phyloP scores from a whole-genome alignment of 2,113 vertebrate species.

The Struthio camelus region DNA sequence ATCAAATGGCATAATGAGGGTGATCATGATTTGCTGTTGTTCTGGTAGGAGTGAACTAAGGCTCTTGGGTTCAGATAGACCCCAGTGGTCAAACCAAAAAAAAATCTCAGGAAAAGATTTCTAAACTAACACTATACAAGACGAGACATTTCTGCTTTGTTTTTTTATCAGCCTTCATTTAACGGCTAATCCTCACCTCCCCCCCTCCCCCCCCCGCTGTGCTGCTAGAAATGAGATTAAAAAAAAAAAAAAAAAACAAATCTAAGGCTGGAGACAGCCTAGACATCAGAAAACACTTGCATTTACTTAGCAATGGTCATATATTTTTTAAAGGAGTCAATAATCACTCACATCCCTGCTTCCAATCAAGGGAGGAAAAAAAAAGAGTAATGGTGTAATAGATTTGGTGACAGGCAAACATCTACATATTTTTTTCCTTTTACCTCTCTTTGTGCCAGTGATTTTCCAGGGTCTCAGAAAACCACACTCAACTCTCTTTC shows the following conservation, averaged over 20 bases:
- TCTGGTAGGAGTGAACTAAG: constrained; percentile 9
- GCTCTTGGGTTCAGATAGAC: neutral
- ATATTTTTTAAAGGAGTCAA: constrained; percentile 67
- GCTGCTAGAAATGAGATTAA: neutral
- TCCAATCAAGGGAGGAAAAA: constrained; percentile 11
- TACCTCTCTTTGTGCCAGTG: neutral
- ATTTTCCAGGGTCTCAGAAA: neutral
- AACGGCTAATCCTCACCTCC: constrained; percentile 3
- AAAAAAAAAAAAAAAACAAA: neutral
- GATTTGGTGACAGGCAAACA: constrained; percentile 11
- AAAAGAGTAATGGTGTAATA: constrained; percentile 36
- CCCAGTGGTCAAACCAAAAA: neutral
- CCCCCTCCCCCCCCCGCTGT: neutral
- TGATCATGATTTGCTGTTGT: constrained; percentile 7
- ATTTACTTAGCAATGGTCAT: constrained; percentile 47
- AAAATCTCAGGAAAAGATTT: neutral
- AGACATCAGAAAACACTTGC: constrained; percentile 7
- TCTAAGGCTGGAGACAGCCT: neutral
- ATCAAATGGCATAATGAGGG: constrained; percentile 1
- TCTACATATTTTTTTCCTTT: constrained; percentile 67
- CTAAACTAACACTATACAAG: neutral
- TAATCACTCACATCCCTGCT: constrained; percentile 28
- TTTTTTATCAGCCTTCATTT: constrained; percentile 22
- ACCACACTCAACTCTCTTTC: neutral
- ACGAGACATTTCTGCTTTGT: constrained; percentile 24